Base-by-base conservation (phyloP, 2,113 vertebrate species). In the Fregata magnificens region DNA sequence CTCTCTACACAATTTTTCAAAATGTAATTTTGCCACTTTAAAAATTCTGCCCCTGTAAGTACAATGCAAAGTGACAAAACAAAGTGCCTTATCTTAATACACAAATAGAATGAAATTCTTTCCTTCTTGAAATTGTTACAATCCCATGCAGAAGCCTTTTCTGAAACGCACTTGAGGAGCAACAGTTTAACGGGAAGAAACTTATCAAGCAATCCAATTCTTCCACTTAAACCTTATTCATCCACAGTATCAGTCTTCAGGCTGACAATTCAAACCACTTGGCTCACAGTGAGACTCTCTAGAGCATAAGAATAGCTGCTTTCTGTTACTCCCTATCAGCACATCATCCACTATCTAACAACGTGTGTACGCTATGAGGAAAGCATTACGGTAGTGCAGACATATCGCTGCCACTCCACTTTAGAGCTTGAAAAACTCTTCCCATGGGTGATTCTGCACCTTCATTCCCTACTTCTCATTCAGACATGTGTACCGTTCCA, bases 181-280 rank as follows among this genome's bases (percentile, higher is more conserved):
- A 95, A 32, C 26, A 58, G 10, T 45, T 56, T 47, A 91, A 71
- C 0, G 1, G 44, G 58, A 90, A 94, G 78, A 94, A 93, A 91
- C 59, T 74, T 86, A 49, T 21, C 63, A 82, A 38, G 58, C 58
- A 91, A 90, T 52, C 47, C 25, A 88, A 1, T 76, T 85, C 34
- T 92, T 89, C 66, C 73, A 90, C 76, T 91, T 62, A 87, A 78
- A 80, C 50, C 13, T 45, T 71, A 82, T 34, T 61, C 31, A 69
- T 26, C 53, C 77, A 59, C 50, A 72, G 18, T 31, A 81, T 84
- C 55, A 58, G 62, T 66, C 52, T 89, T 62, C 44, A 94, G 47
- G 55, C 36, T 67, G 59, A 94, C 58, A 93, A 94, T 89, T 95
- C 88, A 96, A 86, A 81, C 36, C 82, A 82, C 83, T 59, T 77